Percentiles rank a stretch among this genome's conserved stretches.
phyloP scores from a whole-genome alignment of 2,113 vertebrate genomes.

The Serinus canaria region DNA sequence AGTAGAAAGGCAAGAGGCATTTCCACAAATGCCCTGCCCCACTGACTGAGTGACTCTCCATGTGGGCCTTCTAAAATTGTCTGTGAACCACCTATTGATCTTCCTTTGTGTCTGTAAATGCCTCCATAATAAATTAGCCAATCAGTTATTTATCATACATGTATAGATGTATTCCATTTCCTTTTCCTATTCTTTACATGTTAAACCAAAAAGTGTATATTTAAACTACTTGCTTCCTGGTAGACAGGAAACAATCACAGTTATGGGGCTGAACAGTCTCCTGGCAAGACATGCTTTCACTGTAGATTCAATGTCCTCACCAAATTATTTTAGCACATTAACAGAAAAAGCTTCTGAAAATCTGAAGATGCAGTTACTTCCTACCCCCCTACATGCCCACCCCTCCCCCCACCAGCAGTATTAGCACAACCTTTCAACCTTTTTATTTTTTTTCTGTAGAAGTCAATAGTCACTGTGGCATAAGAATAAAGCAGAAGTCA shows the following conservation, averaged over 20 bases:
- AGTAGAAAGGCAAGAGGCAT: not conserved
- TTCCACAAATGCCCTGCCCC: not conserved
- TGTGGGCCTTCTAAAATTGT: not conserved
- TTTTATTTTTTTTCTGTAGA: not conserved
- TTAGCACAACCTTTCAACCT: not conserved
- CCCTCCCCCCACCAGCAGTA: rapidly evolving
- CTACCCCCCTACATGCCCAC: too few relatives aligned
- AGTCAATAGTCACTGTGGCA: not conserved
- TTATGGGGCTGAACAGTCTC: not conserved
- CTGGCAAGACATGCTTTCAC: not conserved
- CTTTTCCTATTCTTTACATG: not conserved
- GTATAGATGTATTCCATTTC: not conserved
- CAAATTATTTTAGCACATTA: not conserved
- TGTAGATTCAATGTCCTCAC: not conserved
- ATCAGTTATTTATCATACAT: not conserved
- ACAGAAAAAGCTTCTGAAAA: not conserved
- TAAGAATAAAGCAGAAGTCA: not conserved
- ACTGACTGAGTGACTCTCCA: not conserved
- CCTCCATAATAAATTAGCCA: not conserved
- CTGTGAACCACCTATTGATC: not conserved
- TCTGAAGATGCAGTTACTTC: not conserved
- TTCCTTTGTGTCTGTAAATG: not conserved
- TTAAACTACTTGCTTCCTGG: not conserved
- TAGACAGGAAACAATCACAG: not conserved
- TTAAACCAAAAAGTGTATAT: not conserved